A percentile compares a stretch with the other conserved stretches of the same genome.
These are phyloP conservation scores for Protobothrops mucrosquamatus DNA, from an alignment of 2,113 vertebrate genomes.

Conservation along the genomic window DNA sequence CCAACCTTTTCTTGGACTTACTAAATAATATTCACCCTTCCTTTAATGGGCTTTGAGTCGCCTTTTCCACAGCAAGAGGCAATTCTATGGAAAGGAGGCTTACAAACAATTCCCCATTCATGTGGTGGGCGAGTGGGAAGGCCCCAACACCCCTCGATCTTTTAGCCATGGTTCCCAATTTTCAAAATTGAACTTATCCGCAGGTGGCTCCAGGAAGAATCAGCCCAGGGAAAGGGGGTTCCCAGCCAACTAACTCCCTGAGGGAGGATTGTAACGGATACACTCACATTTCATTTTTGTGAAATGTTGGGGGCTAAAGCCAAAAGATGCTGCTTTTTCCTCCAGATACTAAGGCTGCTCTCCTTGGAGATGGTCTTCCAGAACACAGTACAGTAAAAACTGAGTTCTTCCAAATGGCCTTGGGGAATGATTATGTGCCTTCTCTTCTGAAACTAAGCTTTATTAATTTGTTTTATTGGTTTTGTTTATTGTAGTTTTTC, in stretches of 20 bases:
- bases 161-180: background rate
- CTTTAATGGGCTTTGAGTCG: background rate
- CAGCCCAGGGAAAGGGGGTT: accelerated
- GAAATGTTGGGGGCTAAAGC: background rate
- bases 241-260: accelerated
- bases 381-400: background rate
- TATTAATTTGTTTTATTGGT: background rate
- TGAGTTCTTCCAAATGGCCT: background rate
- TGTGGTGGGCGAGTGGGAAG: background rate
- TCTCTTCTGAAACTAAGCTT: background rate
- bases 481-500: background rate
- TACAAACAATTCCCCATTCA: background rate
- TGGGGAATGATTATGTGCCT: background rate
- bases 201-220: background rate
- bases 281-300: conserved; percentile 66
- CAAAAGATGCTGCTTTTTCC: background rate
- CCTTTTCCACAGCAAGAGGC: background rate
- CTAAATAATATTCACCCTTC: background rate
- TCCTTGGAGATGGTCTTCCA: background rate
- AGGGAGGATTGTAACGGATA: conserved; percentile 79
- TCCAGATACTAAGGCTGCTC: background rate
- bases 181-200: background rate
- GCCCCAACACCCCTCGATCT: background rate
- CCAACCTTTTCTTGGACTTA: background rate
- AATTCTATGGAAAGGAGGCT: background rate